Base-by-base conservation (phyloP, 2,797 vertebrate species). In the Myotis myotis region DNA sequence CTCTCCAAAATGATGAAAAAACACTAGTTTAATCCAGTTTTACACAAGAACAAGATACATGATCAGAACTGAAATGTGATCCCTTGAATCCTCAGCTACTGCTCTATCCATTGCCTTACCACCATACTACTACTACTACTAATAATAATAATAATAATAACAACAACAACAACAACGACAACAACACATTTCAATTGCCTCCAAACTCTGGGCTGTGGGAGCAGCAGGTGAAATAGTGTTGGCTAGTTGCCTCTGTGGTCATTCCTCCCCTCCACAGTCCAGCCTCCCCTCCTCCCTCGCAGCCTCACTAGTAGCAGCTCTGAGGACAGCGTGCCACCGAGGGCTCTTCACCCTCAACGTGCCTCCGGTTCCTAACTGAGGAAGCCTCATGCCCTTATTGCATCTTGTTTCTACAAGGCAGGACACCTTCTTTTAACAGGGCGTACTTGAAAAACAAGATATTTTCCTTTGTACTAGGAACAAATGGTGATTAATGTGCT, bases 401-500 rank as follows among this genome's bases (percentile, higher is more conserved):
- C 70, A 92, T 93, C 97, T 97, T 97, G 97, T 97, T 96, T 97
- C 96, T 96, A 98, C 97, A 97, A 97, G 97, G 98, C 97, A 38
- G 71, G 94, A 96, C 90, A 96, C 85, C 93, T 95, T 86, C 62
- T 96, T 98, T 97, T 97, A 93, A 75, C 96, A 96, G 95, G 96
- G 98, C 5, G 25, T 85, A 97, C 98, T 97, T 97, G 97, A 98
- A 98, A 98, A 98, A 97, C 98, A 97, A 97, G 98, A 95, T 97
- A 97, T 97, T 96, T 98, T 94, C 96, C 96, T 98, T 98, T 98
- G 98, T 98, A 97, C 87, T 38, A 90, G 98, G 98, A 95, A 98
- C 98, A 98, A 99, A 99, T 98, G 98, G 99, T 99, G 99, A 99
- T 99, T 98, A 99, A 99, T 99, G 98, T 97, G 97, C 98, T 98